These are phyloP conservation scores for Zophobas atratus DNA, from an alignment of 1,140 invertebrate genomes.

Conservation along the genomic window DNA sequence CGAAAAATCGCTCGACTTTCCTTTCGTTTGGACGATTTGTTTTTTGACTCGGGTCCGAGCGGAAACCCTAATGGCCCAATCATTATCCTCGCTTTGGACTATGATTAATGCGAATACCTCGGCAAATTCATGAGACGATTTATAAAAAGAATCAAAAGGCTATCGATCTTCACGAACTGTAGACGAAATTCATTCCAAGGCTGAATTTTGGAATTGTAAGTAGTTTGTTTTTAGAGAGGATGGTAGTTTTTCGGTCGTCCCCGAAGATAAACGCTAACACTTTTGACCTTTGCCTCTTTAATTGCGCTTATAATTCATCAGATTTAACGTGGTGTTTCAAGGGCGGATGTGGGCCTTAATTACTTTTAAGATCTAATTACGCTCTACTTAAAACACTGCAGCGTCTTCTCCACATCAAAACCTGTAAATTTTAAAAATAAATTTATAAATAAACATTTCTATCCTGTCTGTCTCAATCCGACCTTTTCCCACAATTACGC, in stretches of 20 bases:
- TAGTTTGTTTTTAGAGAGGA: not conserved
- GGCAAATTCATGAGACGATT: not conserved
- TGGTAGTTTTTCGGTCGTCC: not conserved
- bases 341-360: conserved; percentile 23
- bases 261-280: not conserved
- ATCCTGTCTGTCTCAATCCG: not conserved
- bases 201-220: not conserved
- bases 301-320: conserved; percentile 27
- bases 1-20: not conserved
- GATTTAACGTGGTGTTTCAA: conserved; percentile 30
- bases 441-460: not conserved
- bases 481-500: conserved; percentile 27
- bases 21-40: too few relatives aligned
- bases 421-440: too few relatives aligned
- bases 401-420: not conserved
- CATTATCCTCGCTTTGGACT: too few relatives aligned
- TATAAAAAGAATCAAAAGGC: not conserved
- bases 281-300: conserved; percentile 31
- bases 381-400: not conserved
- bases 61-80: too few relatives aligned
- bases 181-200: not conserved
- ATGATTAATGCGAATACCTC: too few relatives aligned
- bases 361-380: conserved; percentile 13
- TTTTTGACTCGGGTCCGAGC: too few relatives aligned
- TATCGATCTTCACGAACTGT: not conserved